Conservation (phyloP, 2,113 vertebrate genomes). For the Labeo catla region DNA sequence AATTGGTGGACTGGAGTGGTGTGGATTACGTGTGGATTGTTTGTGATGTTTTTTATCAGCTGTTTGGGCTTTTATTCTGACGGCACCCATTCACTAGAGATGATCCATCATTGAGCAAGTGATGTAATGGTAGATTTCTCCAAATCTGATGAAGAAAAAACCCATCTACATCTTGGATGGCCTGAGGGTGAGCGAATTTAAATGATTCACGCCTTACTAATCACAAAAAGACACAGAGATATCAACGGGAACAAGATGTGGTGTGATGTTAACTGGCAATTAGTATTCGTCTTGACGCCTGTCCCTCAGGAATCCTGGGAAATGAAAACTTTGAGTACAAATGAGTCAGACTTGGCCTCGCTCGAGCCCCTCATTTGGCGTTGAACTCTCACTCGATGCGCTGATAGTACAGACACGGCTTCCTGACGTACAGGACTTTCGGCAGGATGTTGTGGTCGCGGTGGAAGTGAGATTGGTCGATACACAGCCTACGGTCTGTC, state of each 20-base stretch:
- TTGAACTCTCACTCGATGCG: neutral
- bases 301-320: neutral
- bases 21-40: neutral
- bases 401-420: neutral
- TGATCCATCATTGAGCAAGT: accelerated
- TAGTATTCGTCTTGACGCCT: neutral
- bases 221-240: neutral
- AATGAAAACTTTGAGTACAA: neutral
- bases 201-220: neutral
- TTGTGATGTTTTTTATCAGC: neutral
- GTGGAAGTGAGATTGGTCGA: slow-evolving; percentile 35
- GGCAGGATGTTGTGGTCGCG: slow-evolving; percentile 53
- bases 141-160: neutral
- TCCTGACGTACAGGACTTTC: slow-evolving; percentile 24
- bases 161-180: neutral
- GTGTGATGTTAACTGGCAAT: neutral
- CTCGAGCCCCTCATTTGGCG: neutral
- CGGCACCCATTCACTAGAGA: neutral
- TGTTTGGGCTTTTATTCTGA: neutral
- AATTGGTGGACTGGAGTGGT: neutral
- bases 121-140: neutral
- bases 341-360: neutral
- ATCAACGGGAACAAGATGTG: neutral
- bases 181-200: neutral
- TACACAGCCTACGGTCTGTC: slow-evolving; percentile 13